Percentiles rank a stretch among this genome's conserved stretches.
Conservation (phyloP, 2,113 vertebrate species). For the Otis tarda region DNA sequence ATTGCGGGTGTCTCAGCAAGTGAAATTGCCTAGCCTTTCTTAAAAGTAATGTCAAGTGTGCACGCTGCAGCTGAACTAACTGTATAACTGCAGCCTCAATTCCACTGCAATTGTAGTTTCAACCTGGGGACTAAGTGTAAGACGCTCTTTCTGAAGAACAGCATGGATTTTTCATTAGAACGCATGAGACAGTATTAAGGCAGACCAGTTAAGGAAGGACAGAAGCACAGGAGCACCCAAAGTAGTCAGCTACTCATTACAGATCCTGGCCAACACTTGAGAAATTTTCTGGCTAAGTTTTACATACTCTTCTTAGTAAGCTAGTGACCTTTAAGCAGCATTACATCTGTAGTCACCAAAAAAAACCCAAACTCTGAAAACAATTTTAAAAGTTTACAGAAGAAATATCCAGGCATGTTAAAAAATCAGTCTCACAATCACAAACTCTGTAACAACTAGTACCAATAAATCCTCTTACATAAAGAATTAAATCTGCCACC, state of each 20-base stretch:
- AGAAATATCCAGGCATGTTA: neutral
- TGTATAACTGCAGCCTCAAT: neutral
- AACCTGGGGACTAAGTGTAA: neutral
- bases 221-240: neutral
- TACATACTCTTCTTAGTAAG: neutral
- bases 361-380: neutral
- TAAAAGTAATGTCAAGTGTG: neutral
- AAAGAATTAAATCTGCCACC: neutral
- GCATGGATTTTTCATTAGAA: neutral
- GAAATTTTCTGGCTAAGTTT: neutral
- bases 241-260: neutral
- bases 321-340: neutral
- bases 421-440: neutral
- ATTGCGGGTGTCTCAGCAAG: neutral
- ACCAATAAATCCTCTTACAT: neutral
- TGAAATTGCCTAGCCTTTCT: neutral
- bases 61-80: neutral
- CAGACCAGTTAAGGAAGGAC: neutral
- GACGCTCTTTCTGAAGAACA: neutral
- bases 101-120: neutral
- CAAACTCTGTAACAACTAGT: neutral
- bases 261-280: neutral
- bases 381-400: neutral
- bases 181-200: neutral
- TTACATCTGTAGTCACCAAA: neutral